Conservation (phyloP, 2,888 invertebrate genomes). For the Spatulosminthurus flaviceps region DNA sequence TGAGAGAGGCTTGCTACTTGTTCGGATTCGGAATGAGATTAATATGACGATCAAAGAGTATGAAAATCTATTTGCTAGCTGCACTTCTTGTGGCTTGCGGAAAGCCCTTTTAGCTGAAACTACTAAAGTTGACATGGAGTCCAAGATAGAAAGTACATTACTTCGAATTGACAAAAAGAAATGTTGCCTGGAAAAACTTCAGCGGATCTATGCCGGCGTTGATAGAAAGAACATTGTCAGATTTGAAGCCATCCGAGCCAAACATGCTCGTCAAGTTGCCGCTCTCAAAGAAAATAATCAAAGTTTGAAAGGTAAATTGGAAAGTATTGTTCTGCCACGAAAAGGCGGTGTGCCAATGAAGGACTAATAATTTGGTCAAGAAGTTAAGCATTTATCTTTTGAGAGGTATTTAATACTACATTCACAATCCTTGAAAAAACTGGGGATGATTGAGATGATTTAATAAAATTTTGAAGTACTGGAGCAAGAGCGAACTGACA, state of each 20-base stretch:
- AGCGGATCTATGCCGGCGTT: constrained; percentile 32
- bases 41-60: constrained; percentile 35
- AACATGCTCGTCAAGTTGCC: constrained; percentile 40
- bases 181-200: constrained; percentile 31
- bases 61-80: constrained; percentile 44
- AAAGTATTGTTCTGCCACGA: constrained; percentile 36
- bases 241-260: constrained; percentile 33
- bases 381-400: no score
- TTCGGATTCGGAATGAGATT: constrained; percentile 44
- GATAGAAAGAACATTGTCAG: constrained; percentile 38
- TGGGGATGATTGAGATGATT: no score
- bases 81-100: constrained; percentile 34
- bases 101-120: constrained; percentile 37
- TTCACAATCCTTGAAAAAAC: no score
- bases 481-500: no score
- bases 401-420: no score
- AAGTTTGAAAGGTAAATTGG: constrained; percentile 38
- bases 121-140: constrained; percentile 31
- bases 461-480: no score
- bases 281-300: constrained; percentile 33
- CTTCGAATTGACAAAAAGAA: constrained; percentile 35
- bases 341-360: constrained; percentile 11
- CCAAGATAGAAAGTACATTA: constrained; percentile 37
- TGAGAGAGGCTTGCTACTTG: constrained; percentile 35
- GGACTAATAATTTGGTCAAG: neutral